phyloP scores from a whole-genome alignment of 2,797 vertebrate species.

The Prunella strophiata region DNA sequence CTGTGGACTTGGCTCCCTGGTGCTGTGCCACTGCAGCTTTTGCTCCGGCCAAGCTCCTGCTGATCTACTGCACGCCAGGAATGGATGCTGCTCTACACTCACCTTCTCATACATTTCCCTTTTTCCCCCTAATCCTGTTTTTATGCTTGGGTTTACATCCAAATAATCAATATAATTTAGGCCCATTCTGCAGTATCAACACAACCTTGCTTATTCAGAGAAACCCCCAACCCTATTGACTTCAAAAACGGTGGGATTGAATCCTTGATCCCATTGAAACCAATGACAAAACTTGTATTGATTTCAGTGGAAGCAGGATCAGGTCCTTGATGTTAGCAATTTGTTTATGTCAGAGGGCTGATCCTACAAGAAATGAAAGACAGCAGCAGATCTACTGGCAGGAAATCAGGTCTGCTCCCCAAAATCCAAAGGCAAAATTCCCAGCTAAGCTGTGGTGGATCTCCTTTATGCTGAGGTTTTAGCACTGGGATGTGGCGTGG shows the following conservation, averaged over 20 bases:
- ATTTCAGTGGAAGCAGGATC: constrained; percentile 16
- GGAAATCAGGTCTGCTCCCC: not conserved
- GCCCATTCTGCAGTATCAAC: not conserved
- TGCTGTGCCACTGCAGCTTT: not conserved
- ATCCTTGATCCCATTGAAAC: constrained; percentile 19
- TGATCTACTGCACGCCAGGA: fast-evolving
- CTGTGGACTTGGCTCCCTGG: not conserved
- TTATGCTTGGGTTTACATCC: not conserved
- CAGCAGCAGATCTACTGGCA: not conserved
- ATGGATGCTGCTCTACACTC: not conserved
- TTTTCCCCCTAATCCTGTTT: not conserved
- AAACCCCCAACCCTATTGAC: not conserved
- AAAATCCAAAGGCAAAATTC: not conserved
- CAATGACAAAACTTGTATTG: constrained; percentile 9
- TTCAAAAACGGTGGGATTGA: not conserved
- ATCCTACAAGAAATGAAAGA: not conserved
- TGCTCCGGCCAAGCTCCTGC: not conserved
- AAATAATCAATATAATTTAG: constrained; percentile 10
- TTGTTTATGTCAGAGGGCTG: not conserved
- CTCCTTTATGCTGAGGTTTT: not conserved
- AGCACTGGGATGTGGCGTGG: fast-evolving
- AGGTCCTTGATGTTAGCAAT: constrained; percentile 5
- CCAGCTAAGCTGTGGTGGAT: not conserved
- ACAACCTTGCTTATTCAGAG: not conserved
- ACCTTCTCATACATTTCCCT: not conserved